Evolutionary conservation across 1,140 invertebrate genomes (phyloP).

Genomic region (Listronotus oregonensis): DNA sequence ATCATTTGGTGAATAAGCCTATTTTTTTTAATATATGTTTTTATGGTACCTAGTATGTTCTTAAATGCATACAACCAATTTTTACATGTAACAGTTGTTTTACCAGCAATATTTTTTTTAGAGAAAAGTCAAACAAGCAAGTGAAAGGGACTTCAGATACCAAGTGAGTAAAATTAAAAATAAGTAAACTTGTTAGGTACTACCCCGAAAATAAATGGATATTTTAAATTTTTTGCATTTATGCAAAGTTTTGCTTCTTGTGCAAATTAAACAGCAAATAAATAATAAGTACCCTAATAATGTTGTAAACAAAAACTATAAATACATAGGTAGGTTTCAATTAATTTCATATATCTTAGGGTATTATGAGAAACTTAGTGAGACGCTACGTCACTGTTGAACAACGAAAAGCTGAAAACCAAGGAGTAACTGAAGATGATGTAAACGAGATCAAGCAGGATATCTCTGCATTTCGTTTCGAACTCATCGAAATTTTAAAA

Average conservation of each 20-base stretch:
- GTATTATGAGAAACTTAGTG: slow-evolving; percentile 94
- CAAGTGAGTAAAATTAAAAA: slow-evolving; percentile 63
- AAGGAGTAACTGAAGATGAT: slow-evolving; percentile 98
- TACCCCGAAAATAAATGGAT: too few species aligned
- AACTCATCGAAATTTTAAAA: slow-evolving; percentile 93
- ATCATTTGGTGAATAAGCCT: too few species aligned
- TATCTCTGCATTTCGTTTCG: slow-evolving; percentile 92
- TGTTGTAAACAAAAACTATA: not conserved
- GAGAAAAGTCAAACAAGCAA: slow-evolving; percentile 88
- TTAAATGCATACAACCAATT: too few species aligned
- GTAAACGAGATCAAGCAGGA: slow-evolving; percentile 99
- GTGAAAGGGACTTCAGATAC: slow-evolving; percentile 86
- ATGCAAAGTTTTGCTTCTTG: too few species aligned
- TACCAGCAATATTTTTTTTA: slow-evolving; percentile 59
- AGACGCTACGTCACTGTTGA: slow-evolving; percentile 94
- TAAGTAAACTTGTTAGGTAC: too few species aligned
- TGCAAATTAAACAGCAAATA: too few species aligned
- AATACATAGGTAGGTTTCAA: not conserved
- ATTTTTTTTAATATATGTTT: too few species aligned
- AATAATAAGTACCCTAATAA: too few species aligned
- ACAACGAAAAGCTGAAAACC: slow-evolving; percentile 89
- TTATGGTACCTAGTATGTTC: too few species aligned
- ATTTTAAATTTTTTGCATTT: too few species aligned
- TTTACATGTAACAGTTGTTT: too few species aligned
- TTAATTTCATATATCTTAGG: slow-evolving; percentile 61